Base-by-base conservation (phyloP, 2,797 vertebrate species). In the Artibeus jamaicensis region DNA sequence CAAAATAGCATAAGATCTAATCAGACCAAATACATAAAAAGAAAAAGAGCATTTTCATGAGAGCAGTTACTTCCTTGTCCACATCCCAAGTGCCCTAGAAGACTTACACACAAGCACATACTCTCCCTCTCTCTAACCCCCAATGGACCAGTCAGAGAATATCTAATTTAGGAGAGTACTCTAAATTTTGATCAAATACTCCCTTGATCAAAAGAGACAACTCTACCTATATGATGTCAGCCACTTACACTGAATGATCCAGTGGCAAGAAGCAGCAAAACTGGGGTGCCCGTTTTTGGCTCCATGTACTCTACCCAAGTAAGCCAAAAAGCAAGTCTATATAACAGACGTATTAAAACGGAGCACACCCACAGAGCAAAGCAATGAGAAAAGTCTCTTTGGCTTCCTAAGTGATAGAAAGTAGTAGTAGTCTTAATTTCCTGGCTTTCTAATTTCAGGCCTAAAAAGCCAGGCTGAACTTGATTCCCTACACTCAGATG, bases 271-370 rank as follows among this genome's bases (percentile, higher is more conserved):
- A 46, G 18, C 57, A 82, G 37, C 42, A 15, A 42, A 73, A 87
- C 10, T 21, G 14, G 15, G 24, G 14, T 68, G 62, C 73, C 55
- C 65, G 83, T n/a, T 93, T 82, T 67, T 55, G n/a, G 65, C 9
- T 44, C 71, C 83, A 15, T 39, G 50, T 42, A 79, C 32, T 81
- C 57, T 83, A 93, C 1, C 57, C 39, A 76, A 81, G 16, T 24
- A 92, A 9, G 39, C 32, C 85, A 95, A 84, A 50, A 92, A 78
- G 77, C n/a, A 95, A 70, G 21, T 79, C 37, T 84, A 84, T 70
- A 39, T 15, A 95, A 92, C 29, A 91, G 68, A 91, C 89, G 22
- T 78, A 93, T 55, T 96, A 96, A 78, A 94, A 91, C 57, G 29
- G 65, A 89, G 65, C 57, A 87, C 1, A 37, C 16, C 14, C 11